A percentile compares a stretch with the other conserved stretches of the same genome.
Evolutionary conservation across 2,797 vertebrate genomes (phyloP).

Genomic region (Phataginus tricuspis): DNA sequence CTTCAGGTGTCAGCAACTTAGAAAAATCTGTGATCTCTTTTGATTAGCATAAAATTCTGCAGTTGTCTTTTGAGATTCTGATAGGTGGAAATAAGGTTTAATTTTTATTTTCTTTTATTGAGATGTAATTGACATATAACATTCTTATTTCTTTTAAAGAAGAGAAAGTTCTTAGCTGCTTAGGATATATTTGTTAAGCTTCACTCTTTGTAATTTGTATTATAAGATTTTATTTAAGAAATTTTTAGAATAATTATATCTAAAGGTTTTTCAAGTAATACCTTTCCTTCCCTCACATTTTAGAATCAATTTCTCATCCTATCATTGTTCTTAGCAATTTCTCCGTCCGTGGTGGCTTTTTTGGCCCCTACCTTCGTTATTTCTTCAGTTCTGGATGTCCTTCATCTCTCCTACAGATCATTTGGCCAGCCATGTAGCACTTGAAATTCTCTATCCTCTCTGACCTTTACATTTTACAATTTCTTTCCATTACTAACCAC

Average conservation of each 20-base stretch:
- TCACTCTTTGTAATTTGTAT: conserved; percentile 18
- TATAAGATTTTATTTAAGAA: conserved; percentile 23
- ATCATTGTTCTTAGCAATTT: background rate
- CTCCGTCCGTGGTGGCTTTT: background rate
- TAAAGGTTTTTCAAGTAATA: background rate
- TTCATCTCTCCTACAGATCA: background rate
- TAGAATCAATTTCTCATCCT: background rate
- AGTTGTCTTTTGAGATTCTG: background rate
- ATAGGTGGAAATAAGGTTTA: background rate
- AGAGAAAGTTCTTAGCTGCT: conserved; percentile 15
- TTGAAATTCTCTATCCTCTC: background rate
- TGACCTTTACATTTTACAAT: background rate
- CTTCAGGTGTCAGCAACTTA: background rate
- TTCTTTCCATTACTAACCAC: background rate
- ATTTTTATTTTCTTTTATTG: background rate
- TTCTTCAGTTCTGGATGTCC: background rate
- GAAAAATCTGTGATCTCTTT: background rate
- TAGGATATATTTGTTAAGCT: conserved; percentile 29
- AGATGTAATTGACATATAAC: background rate
- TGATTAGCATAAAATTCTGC: background rate
- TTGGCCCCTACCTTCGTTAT: background rate
- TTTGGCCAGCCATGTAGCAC: background rate
- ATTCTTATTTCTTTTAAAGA: conserved; percentile 29
- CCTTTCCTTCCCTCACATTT: background rate
- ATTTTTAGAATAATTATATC: background rate